A percentile compares a stretch with the other conserved stretches of the same genome.
Evolutionary conservation across 2,797 vertebrate species (phyloP).

Genomic region (Pseudopleuronectes americanus): DNA sequence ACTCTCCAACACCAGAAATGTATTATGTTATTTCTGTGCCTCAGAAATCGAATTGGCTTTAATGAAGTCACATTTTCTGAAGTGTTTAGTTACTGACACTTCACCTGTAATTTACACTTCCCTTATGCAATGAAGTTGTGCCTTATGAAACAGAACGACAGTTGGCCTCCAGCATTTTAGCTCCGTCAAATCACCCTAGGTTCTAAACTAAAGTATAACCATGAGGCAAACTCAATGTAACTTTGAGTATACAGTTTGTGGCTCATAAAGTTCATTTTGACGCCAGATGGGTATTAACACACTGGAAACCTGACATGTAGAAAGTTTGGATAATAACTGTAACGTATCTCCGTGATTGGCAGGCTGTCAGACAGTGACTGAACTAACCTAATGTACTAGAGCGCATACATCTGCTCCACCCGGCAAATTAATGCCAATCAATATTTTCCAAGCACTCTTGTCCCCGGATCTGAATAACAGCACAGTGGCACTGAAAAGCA

Average conservation of each 20-base stretch:
- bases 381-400: constrained; percentile 39
- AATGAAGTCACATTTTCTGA: not conserved
- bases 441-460: constrained; percentile 35
- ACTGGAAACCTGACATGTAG: constrained; percentile 15
- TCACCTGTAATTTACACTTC: not conserved
- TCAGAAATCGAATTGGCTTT: no score
- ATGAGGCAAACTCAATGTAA: not conserved
- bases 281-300: constrained; percentile 41
- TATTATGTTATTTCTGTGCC: no score
- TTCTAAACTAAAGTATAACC: not conserved
- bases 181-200: constrained; percentile 1
- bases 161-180: not conserved
- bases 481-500: constrained; percentile 31
- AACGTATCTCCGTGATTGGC: constrained; percentile 27
- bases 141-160: no score
- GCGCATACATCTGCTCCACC: constrained; percentile 54
- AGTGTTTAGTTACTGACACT: not conserved
- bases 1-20: no score
- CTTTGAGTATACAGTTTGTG: constrained; percentile 2
- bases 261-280: constrained; percentile 16
- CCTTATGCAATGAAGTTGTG: not conserved
- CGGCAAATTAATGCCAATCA: constrained; percentile 65
- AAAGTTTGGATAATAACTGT: constrained; percentile 32
- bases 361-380: constrained; percentile 43
- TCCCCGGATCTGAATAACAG: constrained; percentile 29